Evolutionary conservation across 2,888 invertebrate species (phyloP), one percentile per base, ranked within the genome.

Genomic region (Spisula solida): DNA sequence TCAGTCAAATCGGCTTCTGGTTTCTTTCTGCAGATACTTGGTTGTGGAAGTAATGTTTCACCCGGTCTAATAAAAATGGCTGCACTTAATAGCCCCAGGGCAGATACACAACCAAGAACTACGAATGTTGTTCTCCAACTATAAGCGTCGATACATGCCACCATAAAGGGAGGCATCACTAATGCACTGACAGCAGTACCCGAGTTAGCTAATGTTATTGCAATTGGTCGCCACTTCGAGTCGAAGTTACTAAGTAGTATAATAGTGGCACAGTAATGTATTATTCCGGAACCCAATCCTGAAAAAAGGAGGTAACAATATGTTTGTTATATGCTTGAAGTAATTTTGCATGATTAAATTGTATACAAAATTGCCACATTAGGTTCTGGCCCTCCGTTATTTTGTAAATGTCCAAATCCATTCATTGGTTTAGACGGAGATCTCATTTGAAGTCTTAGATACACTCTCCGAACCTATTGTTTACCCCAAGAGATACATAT

Each of bases 181-280:
- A 85, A 55, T 16, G 85, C 29, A 51, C 85, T 79, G 20, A 85
- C 48, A 0, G 85, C 25, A 25, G 34, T 14, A 20, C 85, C 85
- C 0, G 56, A 8, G 25, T 79, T 85, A 1, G 85, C 85, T 41
- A 85, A 0, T 4, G 79, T 56, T 34, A 85, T 79, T 1, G 79
- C 85, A 20, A 85, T n/a, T 55, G 85, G 85, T n/a, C 85, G 55
- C 85, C 85, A 85, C 56, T 79, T 85, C 14, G 47, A 55, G n/a
- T 79, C 29, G 20, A 85, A 85, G 34, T 85, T 51, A 1, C 18
- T 78, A 6, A 47, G 51, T 16, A 85, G 12, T 56, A 85, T 41
- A 14, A 78, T 79, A 20, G 25, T 56, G 16, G 29, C 85, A 56
- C 79, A 79, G 18, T 79, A 85, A 51, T 85, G 85, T 55, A 85